Percentiles rank a stretch among this genome's conserved stretches.
phyloP scores from a whole-genome alignment of 2,113 vertebrate genomes.

The Elaphurus davidianus region DNA sequence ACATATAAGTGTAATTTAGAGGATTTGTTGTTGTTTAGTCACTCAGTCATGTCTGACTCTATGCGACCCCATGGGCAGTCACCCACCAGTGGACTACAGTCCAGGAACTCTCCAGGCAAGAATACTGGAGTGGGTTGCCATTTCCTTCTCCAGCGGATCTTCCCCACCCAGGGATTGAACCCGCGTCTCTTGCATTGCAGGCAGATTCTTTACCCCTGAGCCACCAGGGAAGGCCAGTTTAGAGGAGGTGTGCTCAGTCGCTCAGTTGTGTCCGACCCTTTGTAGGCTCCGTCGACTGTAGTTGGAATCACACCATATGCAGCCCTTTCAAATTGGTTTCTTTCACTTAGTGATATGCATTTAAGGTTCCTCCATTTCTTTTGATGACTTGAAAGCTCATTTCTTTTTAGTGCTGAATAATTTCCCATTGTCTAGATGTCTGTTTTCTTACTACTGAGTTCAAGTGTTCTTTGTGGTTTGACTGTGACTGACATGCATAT shows the following conservation, averaged over 20 bases:
- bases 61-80: neutral
- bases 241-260: fast-evolving
- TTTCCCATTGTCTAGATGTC: neutral
- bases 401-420: neutral
- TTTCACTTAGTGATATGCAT: neutral
- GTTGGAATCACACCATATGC: neutral
- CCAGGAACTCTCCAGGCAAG: neutral
- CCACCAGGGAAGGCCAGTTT: neutral
- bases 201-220: neutral
- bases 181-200: neutral
- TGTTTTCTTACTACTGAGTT: neutral
- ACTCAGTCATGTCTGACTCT: neutral
- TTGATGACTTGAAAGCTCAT: neutral
- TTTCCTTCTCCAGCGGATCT: neutral
- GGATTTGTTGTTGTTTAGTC: neutral
- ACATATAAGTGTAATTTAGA: neutral
- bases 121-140: neutral
- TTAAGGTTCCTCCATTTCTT: neutral
- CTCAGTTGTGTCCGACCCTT: neutral
- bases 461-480: neutral
- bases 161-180: neutral
- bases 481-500: neutral
- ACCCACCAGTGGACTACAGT: neutral
- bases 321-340: neutral
- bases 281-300: neutral